Conservation (phyloP, 2,888 invertebrate genomes). For the Apoda limacodes region DNA sequence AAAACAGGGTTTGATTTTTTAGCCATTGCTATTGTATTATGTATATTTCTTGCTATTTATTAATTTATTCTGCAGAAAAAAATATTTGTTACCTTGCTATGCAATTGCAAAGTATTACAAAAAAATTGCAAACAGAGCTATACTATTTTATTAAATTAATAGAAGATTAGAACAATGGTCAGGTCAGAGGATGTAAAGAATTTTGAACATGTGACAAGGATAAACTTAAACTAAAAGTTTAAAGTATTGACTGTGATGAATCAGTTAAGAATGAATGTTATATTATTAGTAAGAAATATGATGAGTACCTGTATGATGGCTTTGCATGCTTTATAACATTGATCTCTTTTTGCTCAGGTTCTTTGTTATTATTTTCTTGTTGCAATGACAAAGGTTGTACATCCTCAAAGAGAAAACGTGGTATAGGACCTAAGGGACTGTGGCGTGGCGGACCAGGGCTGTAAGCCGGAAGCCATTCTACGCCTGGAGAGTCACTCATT, state of each 20-base stretch:
- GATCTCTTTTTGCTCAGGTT: conserved; percentile 49
- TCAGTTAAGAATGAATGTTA: conserved; percentile 22
- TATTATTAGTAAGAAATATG: conserved; percentile 29
- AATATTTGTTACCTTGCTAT: no score
- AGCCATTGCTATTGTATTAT: no score
- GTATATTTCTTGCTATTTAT: no score
- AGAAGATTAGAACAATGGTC: no score
- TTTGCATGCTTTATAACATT: conserved; percentile 67
- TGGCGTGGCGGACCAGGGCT: conserved; percentile 64
- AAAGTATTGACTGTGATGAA: conserved; percentile 18
- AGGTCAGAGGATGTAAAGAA: no score
- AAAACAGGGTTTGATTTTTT: no score
- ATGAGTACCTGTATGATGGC: conserved; percentile 68
- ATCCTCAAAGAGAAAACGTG: conserved; percentile 60
- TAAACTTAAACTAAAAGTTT: no score
- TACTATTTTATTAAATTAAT: no score
- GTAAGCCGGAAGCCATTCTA: conserved; percentile 67
- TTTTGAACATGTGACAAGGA: no score
- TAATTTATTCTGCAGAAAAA: no score
- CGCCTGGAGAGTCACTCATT: conserved; percentile 65
- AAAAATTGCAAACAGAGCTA: no score
- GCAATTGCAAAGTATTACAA: no score
- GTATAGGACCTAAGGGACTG: conserved; percentile 60
- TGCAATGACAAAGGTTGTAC: conserved; percentile 51
- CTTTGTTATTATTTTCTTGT: conserved; percentile 62